Percentiles rank a stretch among this genome's conserved stretches.
Conservation (phyloP, 2,113 vertebrate genomes). For the Tympanuchus pallidicinctus region DNA sequence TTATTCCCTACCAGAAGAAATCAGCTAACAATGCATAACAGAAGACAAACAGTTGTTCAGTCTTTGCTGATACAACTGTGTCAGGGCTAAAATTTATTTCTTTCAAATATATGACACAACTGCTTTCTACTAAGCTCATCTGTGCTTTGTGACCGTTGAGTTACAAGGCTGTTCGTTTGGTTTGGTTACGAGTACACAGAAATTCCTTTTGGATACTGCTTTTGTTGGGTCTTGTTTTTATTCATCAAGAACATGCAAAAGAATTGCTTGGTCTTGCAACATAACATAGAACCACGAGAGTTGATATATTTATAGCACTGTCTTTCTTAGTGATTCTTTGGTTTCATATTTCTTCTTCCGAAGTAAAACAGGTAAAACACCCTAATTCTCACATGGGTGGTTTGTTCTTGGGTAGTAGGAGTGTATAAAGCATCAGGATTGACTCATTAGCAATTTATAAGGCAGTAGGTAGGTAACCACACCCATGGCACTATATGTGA, state of each 20-base stretch:
- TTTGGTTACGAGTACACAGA: not conserved
- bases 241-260: not conserved
- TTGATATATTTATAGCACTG: not conserved
- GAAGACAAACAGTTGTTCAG: not conserved
- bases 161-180: not conserved
- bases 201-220: not conserved
- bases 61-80: rapidly evolving
- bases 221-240: not conserved
- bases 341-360: not conserved
- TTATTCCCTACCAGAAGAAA: too few species aligned
- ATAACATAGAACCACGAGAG: rapidly evolving
- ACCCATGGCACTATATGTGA: rapidly evolving
- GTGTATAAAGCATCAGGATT: not conserved
- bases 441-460: not conserved
- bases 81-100: not conserved
- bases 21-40: not conserved
- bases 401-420: not conserved
- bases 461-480: not conserved
- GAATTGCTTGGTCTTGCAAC: not conserved
- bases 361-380: not conserved
- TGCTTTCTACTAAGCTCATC: not conserved
- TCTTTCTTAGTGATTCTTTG: not conserved
- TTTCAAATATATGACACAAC: not conserved
- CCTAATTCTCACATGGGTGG: rapidly evolving
- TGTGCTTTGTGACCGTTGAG: not conserved